Conservation (phyloP, 2,888 invertebrate genomes). For the Drosophila recens region DNA sequence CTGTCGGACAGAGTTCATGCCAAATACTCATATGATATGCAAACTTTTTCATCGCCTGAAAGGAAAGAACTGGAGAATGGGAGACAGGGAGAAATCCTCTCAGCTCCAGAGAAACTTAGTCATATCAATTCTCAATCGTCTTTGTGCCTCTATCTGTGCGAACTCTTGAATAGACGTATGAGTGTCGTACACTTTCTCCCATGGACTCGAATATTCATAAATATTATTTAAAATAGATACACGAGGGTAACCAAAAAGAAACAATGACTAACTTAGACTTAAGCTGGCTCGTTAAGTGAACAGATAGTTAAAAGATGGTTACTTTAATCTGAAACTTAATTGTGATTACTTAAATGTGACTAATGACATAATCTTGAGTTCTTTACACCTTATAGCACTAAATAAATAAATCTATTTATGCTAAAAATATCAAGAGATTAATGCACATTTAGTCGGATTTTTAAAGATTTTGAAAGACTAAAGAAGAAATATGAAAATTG, state of each 20-base stretch:
- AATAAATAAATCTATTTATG: too few species aligned
- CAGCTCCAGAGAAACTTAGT: conserved; percentile 13
- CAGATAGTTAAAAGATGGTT: neutral
- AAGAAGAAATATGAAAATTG: too few species aligned
- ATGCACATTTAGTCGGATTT: too few species aligned
- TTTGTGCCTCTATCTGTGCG: conserved; percentile 14
- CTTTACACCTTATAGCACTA: too few species aligned
- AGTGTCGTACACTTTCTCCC: neutral
- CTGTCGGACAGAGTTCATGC: conserved; percentile 24
- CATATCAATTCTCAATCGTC: conserved; percentile 23
- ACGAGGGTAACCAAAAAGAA: neutral
- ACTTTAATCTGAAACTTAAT: too few species aligned
- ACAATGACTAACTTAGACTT: neutral
- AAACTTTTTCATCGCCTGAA: conserved; percentile 8
- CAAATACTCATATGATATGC: conserved; percentile 30
- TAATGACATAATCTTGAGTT: too few species aligned
- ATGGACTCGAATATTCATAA: neutral
- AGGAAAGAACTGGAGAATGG: neutral
- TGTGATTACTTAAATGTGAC: too few species aligned
- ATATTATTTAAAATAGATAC: conserved; percentile 4
- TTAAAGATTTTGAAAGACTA: too few species aligned
- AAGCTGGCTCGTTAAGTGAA: neutral
- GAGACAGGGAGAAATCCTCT: neutral
- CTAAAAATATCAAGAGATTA: too few species aligned
- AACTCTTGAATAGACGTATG: neutral